Evolutionary conservation across 2,797 vertebrate species (phyloP).

Genomic region (Bufotes viridis): DNA sequence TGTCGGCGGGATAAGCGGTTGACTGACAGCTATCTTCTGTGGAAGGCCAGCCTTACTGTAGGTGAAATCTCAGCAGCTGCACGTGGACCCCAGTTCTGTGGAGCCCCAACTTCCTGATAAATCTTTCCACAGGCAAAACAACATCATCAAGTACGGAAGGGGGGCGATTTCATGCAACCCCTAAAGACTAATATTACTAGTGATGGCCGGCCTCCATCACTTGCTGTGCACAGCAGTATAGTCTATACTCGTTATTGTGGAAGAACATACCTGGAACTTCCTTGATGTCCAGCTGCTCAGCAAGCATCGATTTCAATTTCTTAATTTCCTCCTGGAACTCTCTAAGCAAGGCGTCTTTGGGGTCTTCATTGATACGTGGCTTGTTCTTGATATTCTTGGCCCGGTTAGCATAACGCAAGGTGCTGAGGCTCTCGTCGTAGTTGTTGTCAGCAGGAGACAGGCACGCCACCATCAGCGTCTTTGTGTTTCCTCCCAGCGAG

Average conservation of each 20-base stretch:
- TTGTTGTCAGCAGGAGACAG: slow-evolving; percentile 88
- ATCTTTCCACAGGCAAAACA: not conserved
- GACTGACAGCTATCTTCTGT: too few species aligned
- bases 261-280: slow-evolving; percentile 68
- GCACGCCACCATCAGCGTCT: slow-evolving; percentile 90
- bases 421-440: slow-evolving; percentile 89
- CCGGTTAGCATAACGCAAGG: slow-evolving; percentile 82
- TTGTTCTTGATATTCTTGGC: slow-evolving; percentile 91
- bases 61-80: too few species aligned
- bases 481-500: slow-evolving; percentile 89
- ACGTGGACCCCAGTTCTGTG: not conserved
- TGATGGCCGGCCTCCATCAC: not conserved
- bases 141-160: not conserved
- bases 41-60: too few species aligned
- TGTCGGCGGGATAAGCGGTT: too few species aligned
- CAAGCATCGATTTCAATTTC: slow-evolving; percentile 80
- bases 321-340: slow-evolving; percentile 92
- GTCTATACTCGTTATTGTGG: not conserved
- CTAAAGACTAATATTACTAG: not conserved
- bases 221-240: not conserved
- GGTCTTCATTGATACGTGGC: slow-evolving; percentile 87
- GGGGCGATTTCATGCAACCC: not conserved
- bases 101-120: not conserved
- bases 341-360: slow-evolving; percentile 90
- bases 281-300: slow-evolving; percentile 73